phyloP scores from a whole-genome alignment of 1,140 invertebrate species.

The Nomia melanderi region DNA sequence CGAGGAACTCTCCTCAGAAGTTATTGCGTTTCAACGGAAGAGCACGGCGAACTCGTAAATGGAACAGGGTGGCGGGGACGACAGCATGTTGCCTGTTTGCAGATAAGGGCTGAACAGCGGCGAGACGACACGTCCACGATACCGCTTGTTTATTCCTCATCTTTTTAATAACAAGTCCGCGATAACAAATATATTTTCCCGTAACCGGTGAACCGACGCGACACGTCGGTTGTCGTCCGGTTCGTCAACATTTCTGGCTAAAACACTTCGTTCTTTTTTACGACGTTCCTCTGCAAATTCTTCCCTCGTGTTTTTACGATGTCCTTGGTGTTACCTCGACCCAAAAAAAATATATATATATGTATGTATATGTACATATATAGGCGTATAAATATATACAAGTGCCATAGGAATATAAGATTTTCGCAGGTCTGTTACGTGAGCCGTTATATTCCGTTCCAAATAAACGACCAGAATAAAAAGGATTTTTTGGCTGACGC shows the following conservation, averaged over 20 bases:
- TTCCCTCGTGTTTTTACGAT: background rate
- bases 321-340: background rate
- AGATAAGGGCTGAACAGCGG: background rate
- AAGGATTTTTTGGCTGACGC: slow-evolving; percentile 28
- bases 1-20: background rate
- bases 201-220: no score
- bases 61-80: background rate
- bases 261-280: background rate
- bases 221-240: no score
- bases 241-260: background rate
- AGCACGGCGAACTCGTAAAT: slow-evolving; percentile 1
- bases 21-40: slow-evolving; percentile 3
- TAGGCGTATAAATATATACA: no score
- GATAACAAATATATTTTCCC: background rate
- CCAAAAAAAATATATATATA: no score
- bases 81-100: background rate
- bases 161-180: background rate
- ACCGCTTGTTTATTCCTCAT: slow-evolving; percentile 2
- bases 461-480: slow-evolving; percentile 41
- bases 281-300: background rate
- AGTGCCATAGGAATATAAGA: no score
- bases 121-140: slow-evolving; percentile 2
- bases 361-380: no score
- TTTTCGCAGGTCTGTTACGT: background rate
- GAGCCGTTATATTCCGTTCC: background rate